These are phyloP conservation scores for Chlamydotis undulata DNA, from an alignment of 2,113 vertebrate genomes.

Conservation along the genomic window DNA sequence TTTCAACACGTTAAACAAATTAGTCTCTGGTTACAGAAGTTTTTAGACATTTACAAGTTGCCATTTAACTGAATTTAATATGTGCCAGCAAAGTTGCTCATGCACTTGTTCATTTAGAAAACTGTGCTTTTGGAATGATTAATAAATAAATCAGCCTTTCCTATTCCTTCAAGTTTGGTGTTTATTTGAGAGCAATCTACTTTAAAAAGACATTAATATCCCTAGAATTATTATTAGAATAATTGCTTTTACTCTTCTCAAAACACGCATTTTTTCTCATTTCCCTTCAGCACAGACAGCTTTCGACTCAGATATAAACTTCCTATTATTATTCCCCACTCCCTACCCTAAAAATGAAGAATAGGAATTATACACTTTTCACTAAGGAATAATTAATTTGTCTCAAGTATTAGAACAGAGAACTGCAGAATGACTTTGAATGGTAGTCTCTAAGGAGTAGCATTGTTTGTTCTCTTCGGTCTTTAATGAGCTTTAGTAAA, in stretches of 20 bases:
- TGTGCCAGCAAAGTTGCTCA: constrained; percentile 73
- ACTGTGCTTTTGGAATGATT: constrained; percentile 78
- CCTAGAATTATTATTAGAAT: constrained; percentile 92
- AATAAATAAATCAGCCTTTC: constrained; percentile 80
- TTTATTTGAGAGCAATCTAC: constrained; percentile 92
- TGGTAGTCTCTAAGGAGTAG: constrained; percentile 92
- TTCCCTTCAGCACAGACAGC: constrained; percentile 89
- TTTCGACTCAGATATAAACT: constrained; percentile 88
- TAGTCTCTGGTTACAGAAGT: constrained; percentile 85
- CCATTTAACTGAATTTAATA: constrained; percentile 81
- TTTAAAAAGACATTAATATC: constrained; percentile 91
- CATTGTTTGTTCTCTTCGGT: constrained; percentile 95
- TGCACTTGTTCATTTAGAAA: constrained; percentile 78
- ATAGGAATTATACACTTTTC: constrained; percentile 92
- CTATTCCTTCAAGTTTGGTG: constrained; percentile 77
- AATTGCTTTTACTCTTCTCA: constrained; percentile 89
- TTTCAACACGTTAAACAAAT: constrained; percentile 84
- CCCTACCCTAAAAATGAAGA: constrained; percentile 82
- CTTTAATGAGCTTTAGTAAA: constrained; percentile 99
- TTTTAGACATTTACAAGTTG: constrained; percentile 82
- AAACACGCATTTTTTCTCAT: constrained; percentile 87
- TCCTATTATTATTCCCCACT: constrained; percentile 85
- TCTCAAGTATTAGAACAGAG: constrained; percentile 98
- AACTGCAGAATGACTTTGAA: constrained; percentile 96
- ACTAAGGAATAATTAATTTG: constrained; percentile 99